Base-by-base conservation (phyloP, 1,140 invertebrate species). In the Drosophila burlai region DNA sequence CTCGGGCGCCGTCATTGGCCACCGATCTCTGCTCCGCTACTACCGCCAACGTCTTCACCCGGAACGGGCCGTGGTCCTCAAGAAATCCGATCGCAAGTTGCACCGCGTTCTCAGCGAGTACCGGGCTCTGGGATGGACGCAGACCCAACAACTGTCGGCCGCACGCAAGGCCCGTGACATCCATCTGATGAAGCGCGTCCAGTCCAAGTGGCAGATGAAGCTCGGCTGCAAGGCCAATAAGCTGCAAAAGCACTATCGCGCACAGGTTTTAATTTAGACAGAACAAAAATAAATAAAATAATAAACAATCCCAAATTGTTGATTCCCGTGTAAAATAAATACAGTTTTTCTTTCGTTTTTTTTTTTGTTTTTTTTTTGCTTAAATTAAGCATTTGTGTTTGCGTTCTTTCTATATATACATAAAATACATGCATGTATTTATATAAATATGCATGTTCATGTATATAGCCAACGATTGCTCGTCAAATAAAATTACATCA, bases 1-100 rank as follows among this genome's bases (percentile, higher is more conserved):
- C 50, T 98, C 97, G 21, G 98, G 98, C 36, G 95, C 96, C 15
- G 95, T 95, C 13, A 96, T 99, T 78, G 98, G 98, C 2, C 98
- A 99, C 93, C 94, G 98, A 63, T 97, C 97, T 4, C 93, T 99
- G 7, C 94, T 97, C 94, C 95, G 95, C 92, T 97, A 97, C 83
- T 97, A 96, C 83, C 97, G 96, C 81, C 97, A 98, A 92, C 96
- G 95, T 78, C 90, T 97, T 11, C 95, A 95, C 83, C 95, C 95
- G 2, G 95, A 95, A 69, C 94, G 94, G 57, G 93, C 94, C 21
- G 69, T 95, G 13, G 93, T 95, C 8, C 79, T 94, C 0, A 95
- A 95, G 64, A 95, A 95, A 77, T 94, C 93, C 7, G 95, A 94
- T 75, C 94, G 95, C 45, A 96, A 96, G 83, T 65, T 97, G 4